These are phyloP conservation scores for Leucosticte australis DNA, from an alignment of 2,113 vertebrate species.

Conservation along the genomic window DNA sequence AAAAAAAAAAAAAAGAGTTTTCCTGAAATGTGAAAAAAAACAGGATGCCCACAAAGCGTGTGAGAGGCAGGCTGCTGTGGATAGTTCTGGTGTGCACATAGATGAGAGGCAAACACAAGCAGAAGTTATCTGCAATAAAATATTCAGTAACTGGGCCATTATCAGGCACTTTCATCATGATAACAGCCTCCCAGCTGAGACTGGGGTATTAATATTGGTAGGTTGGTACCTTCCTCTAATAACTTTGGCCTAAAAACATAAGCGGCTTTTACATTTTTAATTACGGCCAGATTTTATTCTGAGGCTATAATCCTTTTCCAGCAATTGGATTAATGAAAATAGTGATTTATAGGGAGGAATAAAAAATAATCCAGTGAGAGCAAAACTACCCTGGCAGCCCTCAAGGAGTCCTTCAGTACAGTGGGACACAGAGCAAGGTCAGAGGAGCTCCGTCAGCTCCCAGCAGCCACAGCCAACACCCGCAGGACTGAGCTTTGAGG, in stretches of 20 bases:
- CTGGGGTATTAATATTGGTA: neutral
- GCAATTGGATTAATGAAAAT: conserved; percentile 55
- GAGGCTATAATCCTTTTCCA: conserved; percentile 30
- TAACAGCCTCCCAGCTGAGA: neutral
- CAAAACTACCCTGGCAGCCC: neutral
- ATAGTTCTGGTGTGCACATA: rapidly evolving
- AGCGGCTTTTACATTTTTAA: conserved; percentile 52
- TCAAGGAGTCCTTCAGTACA: neutral
- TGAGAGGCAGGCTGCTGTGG: neutral
- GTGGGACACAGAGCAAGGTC: rapidly evolving
- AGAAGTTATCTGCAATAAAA: neutral
- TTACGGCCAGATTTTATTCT: conserved; percentile 1
- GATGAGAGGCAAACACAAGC: neutral
- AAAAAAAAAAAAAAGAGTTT: neutral
- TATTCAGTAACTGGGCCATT: neutral
- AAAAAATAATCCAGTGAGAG: neutral
- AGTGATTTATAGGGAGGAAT: neutral
- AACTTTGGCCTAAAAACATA: conserved; percentile 60
- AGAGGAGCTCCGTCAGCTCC: neutral
- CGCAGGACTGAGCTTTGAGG: neutral
- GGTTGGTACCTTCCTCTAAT: conserved; percentile 1
- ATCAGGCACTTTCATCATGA: neutral
- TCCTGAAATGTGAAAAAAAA: neutral
- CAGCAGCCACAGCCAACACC: neutral
- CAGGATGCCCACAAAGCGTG: neutral